A percentile compares a stretch with the other conserved stretches of the same genome.
Evolutionary conservation across 2,797 vertebrate genomes (phyloP).

Genomic region (Brotula barbata): DNA sequence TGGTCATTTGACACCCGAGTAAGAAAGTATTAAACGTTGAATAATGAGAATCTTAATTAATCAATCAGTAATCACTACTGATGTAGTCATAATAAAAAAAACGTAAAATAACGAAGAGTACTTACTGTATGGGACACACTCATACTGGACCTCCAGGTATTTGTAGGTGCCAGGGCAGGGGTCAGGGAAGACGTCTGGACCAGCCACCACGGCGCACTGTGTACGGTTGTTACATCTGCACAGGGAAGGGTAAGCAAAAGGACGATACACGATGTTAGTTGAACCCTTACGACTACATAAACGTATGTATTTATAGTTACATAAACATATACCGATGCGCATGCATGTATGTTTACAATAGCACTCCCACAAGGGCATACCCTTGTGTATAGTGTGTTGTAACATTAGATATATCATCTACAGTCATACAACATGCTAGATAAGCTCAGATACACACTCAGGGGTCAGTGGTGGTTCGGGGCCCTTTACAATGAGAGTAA

Average conservation of each 20-base stretch:
- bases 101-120: slow-evolving; percentile 48
- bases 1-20: no score
- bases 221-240: slow-evolving; percentile 96
- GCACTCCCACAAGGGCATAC: slow-evolving; percentile 4
- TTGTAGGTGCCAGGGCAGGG: slow-evolving; percentile 98
- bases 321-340: not conserved
- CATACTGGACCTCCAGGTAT: slow-evolving; percentile 98
- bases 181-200: slow-evolving; percentile 96
- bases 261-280: slow-evolving; percentile 11
- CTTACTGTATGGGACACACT: no score
- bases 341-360: not conserved
- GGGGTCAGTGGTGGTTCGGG: slow-evolving; percentile 36
- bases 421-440: slow-evolving; percentile 5
- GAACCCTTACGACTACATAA: not conserved
- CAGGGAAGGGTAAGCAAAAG: slow-evolving; percentile 16
- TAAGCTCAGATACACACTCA: slow-evolving; percentile 25
- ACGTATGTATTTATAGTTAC: not conserved
- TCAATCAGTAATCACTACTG: no score
- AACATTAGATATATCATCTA: slow-evolving; percentile 16
- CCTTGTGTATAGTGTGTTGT: not conserved
- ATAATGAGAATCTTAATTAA: no score
- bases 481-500: slow-evolving; percentile 42
- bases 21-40: no score
- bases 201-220: slow-evolving; percentile 95
- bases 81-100: no score